A percentile compares a stretch with the other conserved stretches of the same genome.
Conservation (phyloP, 2,888 invertebrate species). For the Lasioglossum calceatum region DNA sequence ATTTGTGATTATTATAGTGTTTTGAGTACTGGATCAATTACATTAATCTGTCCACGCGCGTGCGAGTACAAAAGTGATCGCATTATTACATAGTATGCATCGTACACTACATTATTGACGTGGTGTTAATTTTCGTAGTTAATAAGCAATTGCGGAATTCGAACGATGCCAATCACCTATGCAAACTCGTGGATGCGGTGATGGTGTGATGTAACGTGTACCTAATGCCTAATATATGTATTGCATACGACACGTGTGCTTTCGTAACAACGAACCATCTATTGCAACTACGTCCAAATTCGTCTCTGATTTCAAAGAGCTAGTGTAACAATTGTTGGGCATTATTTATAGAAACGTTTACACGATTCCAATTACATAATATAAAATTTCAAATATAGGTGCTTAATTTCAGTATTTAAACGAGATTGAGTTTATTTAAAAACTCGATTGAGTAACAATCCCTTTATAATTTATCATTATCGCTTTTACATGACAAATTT, state of each 20-base stretch:
- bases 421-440: too few relatives aligned
- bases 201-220: neutral
- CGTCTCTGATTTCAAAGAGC: neutral
- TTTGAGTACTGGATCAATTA: neutral
- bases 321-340: neutral
- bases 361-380: neutral
- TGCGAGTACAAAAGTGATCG: neutral
- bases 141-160: slow-evolving; percentile 39
- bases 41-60: neutral
- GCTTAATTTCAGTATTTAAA: neutral
- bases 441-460: too few relatives aligned
- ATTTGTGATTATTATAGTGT: neutral
- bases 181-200: neutral
- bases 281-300: slow-evolving; percentile 8
- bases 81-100: neutral
- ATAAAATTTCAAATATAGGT: neutral
- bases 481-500: too few relatives aligned
- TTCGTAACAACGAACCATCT: neutral
- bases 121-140: slow-evolving; percentile 35
- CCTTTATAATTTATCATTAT: too few relatives aligned
- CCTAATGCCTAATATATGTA: neutral
- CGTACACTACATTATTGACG: neutral
- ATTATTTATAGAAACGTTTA: neutral
- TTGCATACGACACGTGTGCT: slow-evolving; percentile 21
- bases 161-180: slow-evolving; percentile 30